Conservation (phyloP, 2,888 invertebrate genomes). For the Erebia aethiops region DNA sequence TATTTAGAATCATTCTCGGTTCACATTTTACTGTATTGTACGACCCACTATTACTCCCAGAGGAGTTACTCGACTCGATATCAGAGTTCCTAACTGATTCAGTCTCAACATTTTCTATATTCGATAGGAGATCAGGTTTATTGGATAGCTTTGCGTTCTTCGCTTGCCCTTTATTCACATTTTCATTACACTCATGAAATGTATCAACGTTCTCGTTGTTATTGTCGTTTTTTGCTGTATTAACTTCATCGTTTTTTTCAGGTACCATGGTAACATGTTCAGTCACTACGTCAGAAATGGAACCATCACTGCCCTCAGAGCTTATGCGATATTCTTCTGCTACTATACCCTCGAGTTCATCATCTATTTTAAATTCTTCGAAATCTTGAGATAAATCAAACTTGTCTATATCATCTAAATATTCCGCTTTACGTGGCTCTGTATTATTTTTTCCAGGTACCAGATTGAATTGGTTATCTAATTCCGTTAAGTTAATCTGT, state of each 20-base stretch:
- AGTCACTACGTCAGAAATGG: slow-evolving; percentile 70
- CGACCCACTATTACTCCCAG: slow-evolving; percentile 78
- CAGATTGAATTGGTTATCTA: slow-evolving; percentile 73
- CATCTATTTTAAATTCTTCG: slow-evolving; percentile 91
- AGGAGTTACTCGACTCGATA: slow-evolving; percentile 84
- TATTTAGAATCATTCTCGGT: slow-evolving; percentile 66
- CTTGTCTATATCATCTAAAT: slow-evolving; percentile 81
- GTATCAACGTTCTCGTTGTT: slow-evolving; percentile 59
- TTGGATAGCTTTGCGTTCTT: slow-evolving; percentile 79
- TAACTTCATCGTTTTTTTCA: slow-evolving; percentile 63
- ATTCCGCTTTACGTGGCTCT: slow-evolving; percentile 72
- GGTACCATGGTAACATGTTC: slow-evolving; percentile 70
- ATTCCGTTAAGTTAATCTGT: slow-evolving; percentile 73
- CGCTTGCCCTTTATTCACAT: slow-evolving; percentile 54
- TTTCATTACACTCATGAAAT: slow-evolving; percentile 64
- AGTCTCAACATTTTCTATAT: slow-evolving; percentile 82
- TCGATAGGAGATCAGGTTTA: slow-evolving; percentile 80
- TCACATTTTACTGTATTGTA: slow-evolving; percentile 77
- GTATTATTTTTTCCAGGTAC: slow-evolving; percentile 58
- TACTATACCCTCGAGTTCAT: slow-evolving; percentile 83
- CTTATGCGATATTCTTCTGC: slow-evolving; percentile 81
- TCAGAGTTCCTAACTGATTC: slow-evolving; percentile 86
- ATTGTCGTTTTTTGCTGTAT: slow-evolving; percentile 47
- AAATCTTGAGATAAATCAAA: slow-evolving; percentile 89
- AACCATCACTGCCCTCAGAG: slow-evolving; percentile 78